Evolutionary conservation across 1,140 invertebrate species (phyloP).

Genomic region (Lordiphosa stackelbergi): DNA sequence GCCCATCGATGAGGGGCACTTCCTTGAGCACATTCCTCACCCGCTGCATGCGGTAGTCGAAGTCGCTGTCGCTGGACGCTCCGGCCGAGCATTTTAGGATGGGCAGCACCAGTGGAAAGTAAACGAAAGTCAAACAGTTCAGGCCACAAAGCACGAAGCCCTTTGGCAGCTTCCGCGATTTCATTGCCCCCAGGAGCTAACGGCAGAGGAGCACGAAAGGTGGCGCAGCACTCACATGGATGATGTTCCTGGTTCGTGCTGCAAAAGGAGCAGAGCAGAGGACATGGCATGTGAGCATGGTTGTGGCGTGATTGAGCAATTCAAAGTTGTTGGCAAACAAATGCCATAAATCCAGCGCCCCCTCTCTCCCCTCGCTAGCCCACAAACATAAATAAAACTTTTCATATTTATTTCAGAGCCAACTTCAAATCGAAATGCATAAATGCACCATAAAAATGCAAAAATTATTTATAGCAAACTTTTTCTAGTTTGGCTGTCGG

Average conservation of each 20-base stretch:
- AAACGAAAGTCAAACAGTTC: constrained; percentile 70
- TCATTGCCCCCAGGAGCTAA: constrained; percentile 71
- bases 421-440: constrained; percentile 72
- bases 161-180: constrained; percentile 75
- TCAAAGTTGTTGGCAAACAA: constrained; percentile 75
- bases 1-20: constrained; percentile 81
- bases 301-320: constrained; percentile 67
- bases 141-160: constrained; percentile 75
- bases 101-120: constrained; percentile 69
- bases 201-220: constrained; percentile 53
- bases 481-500: constrained; percentile 20
- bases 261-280: constrained; percentile 10
- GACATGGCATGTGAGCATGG: constrained; percentile 42
- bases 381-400: constrained; percentile 71
- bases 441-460: constrained; percentile 75
- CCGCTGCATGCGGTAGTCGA: constrained; percentile 78
- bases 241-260: constrained; percentile 49
- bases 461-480: constrained; percentile 74
- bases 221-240: constrained; percentile 69
- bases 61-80: constrained; percentile 42
- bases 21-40: constrained; percentile 79
- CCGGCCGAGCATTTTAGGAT: constrained; percentile 63
- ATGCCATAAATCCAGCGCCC: constrained; percentile 57
- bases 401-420: constrained; percentile 72
- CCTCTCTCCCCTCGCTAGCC: constrained; percentile 9